Base-by-base conservation (phyloP, 1,140 invertebrate genomes). In the Sinella curviseta region DNA sequence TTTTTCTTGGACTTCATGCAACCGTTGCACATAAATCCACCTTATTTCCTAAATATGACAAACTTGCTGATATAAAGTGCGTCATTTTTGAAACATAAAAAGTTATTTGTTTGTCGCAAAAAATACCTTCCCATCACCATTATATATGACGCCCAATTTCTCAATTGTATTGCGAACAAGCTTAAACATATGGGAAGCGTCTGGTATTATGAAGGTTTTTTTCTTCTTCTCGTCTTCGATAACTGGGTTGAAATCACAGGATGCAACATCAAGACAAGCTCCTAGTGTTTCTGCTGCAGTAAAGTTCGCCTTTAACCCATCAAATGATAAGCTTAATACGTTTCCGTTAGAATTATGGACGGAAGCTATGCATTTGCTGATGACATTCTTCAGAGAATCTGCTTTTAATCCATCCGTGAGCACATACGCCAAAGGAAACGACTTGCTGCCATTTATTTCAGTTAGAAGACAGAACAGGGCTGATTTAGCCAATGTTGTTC, bases 361-460 rank as follows among this genome's bases (percentile, higher is more conserved):
- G 12, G 83, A 36, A 48, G 81, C n/a, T 24, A 85, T 80, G 65
- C 36, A 73, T 65, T 79, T 80, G 70, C 4, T 81, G 54, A 85
- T 77, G 54, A 86, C 70, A 77, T 83, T 82, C 26, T 83, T 80
- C 73, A 75, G 80, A 82, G 85, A 78, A 24, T 76, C 20, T 16
- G 78, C 82, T 70, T 39, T 83, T 30, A 86, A 73, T 35, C 74
- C 78, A 75, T 80, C 77, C 34, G 84, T 80, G 74, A 85, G 79
- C 76, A 86, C 86, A 83, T 87, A 86, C 20, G 82, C 86, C 33
- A 86, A 34, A 34, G 86, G 85, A 76, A 86, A 78, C 79, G 86
- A 86, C 82, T 85, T 87, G 16, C n/a, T 30, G 4, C 60, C 60
- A 24, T n/a, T 24, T n/a, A 67, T 67, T 67, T 30, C 60, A 67